phyloP scores from a whole-genome alignment of 2,797 vertebrate species.

The Amblyraja radiata region DNA sequence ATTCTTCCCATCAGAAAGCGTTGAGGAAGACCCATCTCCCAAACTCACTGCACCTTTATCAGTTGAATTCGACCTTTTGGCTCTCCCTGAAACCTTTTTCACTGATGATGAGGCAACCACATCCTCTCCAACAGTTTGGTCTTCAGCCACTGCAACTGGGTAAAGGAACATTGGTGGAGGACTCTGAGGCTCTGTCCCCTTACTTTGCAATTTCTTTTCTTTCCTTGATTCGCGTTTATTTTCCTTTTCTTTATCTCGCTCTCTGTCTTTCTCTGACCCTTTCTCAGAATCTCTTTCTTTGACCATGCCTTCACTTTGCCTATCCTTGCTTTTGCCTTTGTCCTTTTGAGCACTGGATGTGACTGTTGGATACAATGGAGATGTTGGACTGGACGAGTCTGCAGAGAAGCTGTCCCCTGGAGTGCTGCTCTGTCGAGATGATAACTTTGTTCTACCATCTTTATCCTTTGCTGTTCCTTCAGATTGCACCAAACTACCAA shows the following conservation, averaged over 20 bases:
- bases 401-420: constrained; percentile 68
- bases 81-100: constrained; percentile 73
- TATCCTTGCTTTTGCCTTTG: constrained; percentile 44
- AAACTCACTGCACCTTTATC: constrained; percentile 51
- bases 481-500: constrained; percentile 62
- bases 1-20: constrained; percentile 64
- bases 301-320: constrained; percentile 57
- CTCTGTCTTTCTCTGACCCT: constrained; percentile 64
- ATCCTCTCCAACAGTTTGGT: constrained; percentile 65
- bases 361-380: constrained; percentile 83
- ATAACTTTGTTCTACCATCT: constrained; percentile 52
- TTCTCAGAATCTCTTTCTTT: constrained; percentile 74
- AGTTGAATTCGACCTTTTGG: constrained; percentile 65
- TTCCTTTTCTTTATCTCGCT: constrained; percentile 78
- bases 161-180: constrained; percentile 66
- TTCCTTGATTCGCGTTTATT: constrained; percentile 80
- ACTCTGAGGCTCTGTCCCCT: constrained; percentile 68
- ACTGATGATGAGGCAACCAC: constrained; percentile 58
- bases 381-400: constrained; percentile 58
- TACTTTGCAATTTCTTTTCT: constrained; percentile 70
- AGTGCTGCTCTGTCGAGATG: constrained; percentile 54
- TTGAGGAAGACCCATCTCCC: constrained; percentile 57
- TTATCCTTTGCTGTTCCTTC: constrained; percentile 65
- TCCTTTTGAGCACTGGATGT: constrained; percentile 68
- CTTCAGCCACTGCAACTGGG: constrained; percentile 61